Evolutionary conservation across 1,140 invertebrate species (phyloP), one percentile per base, ranked within the genome.

Genomic region (Camponotus vicinus): DNA sequence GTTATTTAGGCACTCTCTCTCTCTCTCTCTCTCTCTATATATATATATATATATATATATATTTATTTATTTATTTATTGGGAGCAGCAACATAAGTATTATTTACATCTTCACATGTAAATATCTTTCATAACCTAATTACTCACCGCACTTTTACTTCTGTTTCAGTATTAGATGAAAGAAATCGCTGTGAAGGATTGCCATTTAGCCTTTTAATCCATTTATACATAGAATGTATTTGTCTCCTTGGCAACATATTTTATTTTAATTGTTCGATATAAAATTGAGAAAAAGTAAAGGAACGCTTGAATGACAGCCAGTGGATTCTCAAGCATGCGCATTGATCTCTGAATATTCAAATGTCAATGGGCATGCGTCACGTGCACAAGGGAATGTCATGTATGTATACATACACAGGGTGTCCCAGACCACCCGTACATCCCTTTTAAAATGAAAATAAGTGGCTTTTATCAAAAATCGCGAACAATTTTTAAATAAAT

Each of bases 141-240:
- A 11, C 79, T 83, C 27, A 83, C 79, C 40, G 52, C 3, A 73
- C 27, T 82, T 59, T 82, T 21, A 37, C 32, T 13, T 83, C 55
- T 49, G 18, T 45, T 61, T 73, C 18, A 61, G 18, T 37, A 11
- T 73, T 49, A 8, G 57, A 49, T 15, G 79, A 61, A 8, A 83
- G 13, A 34, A 75, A 49, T 3, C 67, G 79, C 27, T n/a, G 40
- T 34, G 42, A 49, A 40, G 21, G 8, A 63, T 34, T 3, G 15
- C 4, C 8, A 37, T 45, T 61, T 73, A 8, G 52, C 6, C 34
- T 63, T 49, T 57, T 59, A n/a, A 75, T 83, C 67, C 52, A 75
- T 75, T 75, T 61, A 27, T 63, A 4, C 18, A n/a, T n/a, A 6
- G 71, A 42, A 40, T 15, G 27, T 45, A 37, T 32, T 15, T 61